Evolutionary conservation across 2,113 vertebrate species (phyloP).

Genomic region (Tyto alba): DNA sequence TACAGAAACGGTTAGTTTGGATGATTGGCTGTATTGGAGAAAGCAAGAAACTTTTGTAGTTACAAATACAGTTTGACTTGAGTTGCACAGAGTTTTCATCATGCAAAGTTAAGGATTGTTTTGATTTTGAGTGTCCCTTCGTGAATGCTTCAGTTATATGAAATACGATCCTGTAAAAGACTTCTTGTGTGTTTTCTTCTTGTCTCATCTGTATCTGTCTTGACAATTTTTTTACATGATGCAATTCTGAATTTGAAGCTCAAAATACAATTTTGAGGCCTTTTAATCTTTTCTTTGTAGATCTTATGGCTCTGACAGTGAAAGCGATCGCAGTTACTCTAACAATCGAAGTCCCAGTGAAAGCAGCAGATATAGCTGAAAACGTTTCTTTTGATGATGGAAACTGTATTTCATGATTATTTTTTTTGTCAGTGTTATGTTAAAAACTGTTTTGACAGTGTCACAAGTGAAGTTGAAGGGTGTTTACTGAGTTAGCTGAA

Average conservation of each 20-base stretch:
- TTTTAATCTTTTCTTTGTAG: conserved; percentile 47
- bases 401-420: background rate
- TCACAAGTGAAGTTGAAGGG: conserved; percentile 3
- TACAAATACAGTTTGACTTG: background rate
- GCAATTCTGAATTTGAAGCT: background rate
- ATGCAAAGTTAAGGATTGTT: background rate
- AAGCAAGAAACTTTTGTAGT: background rate
- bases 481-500: background rate
- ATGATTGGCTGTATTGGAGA: background rate
- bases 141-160: background rate
- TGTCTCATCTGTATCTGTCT: background rate
- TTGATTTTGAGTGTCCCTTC: background rate
- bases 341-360: conserved; percentile 85
- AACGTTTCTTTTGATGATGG: background rate
- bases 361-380: conserved; percentile 91
- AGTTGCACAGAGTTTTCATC: background rate
- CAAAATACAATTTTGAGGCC: background rate
- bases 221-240: rapidly evolving
- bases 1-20: background rate
- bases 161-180: background rate
- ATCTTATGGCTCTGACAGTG: conserved; percentile 87
- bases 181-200: background rate
- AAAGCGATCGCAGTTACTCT: conserved; percentile 86
- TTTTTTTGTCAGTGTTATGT: conserved; percentile 31
- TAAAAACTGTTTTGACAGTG: background rate